Evolutionary conservation across 1,140 invertebrate genomes (phyloP).

Genomic region (Mercenaria mercenaria): DNA sequence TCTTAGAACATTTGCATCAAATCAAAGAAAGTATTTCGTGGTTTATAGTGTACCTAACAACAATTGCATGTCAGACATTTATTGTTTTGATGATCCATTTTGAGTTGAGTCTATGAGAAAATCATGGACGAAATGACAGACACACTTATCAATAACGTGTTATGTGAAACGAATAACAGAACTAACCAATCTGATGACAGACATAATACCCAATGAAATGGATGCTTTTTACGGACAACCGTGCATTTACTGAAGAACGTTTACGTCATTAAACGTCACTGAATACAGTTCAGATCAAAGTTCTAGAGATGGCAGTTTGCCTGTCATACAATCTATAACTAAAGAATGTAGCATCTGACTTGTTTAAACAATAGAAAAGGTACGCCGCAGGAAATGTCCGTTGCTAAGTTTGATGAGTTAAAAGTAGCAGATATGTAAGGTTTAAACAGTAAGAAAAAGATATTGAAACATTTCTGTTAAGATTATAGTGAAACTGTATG

Average conservation of each 20-base stretch:
- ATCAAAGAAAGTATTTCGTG: conserved; percentile 9
- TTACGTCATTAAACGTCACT: background rate
- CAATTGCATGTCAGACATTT: conserved; percentile 72
- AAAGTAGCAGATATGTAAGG: background rate
- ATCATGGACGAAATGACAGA: no score
- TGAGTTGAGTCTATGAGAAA: conserved; percentile 59
- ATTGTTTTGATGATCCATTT: no score
- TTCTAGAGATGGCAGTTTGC: background rate
- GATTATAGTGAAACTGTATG: background rate
- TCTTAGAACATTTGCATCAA: conserved; percentile 82
- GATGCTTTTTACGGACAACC: no score
- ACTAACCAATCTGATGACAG: no score
- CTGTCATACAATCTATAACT: background rate
- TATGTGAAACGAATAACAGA: conserved; percentile 31
- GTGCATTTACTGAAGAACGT: no score
- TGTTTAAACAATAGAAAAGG: background rate
- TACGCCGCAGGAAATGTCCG: background rate
- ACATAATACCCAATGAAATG: no score
- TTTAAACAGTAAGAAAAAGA: background rate
- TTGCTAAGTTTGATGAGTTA: background rate
- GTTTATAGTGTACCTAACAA: conserved; percentile 74
- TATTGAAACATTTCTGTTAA: background rate
- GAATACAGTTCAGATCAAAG: background rate
- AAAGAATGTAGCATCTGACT: background rate
- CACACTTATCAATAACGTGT: conserved; percentile 52